Evolutionary conservation across 1,140 invertebrate species (phyloP).

Genomic region (Atta colombica): DNA sequence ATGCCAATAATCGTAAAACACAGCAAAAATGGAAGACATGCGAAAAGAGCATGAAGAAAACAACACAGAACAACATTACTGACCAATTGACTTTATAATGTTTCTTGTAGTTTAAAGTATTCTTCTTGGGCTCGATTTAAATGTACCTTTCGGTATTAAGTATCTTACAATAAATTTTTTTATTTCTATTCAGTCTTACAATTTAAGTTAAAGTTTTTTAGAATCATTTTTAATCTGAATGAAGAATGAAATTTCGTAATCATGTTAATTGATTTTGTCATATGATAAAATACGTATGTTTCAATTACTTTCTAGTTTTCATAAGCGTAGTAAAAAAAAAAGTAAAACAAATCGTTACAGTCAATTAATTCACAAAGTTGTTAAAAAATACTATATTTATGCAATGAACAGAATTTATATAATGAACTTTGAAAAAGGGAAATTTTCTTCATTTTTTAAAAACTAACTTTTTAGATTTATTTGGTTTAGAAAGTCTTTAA

Average conservation of each 20-base stretch:
- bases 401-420: no score
- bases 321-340: no score
- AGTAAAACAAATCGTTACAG: no score
- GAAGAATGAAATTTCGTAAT: background rate
- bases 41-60: background rate
- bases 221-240: background rate
- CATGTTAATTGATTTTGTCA: background rate
- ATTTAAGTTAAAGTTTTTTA: background rate
- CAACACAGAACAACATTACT: background rate
- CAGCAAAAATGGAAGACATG: slow-evolving; percentile 7
- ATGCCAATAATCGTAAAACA: slow-evolving; percentile 50
- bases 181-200: background rate
- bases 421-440: no score
- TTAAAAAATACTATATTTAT: no score
- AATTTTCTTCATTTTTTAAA: no score
- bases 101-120: slow-evolving; percentile 1
- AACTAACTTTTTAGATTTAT: no score
- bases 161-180: background rate
- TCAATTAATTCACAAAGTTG: no score
- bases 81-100: slow-evolving; percentile 1
- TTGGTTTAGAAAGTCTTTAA: no score
- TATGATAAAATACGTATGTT: background rate
- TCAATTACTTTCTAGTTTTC: background rate
- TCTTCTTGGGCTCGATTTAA: background rate
- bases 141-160: background rate